Percentiles rank a stretch among this genome's conserved stretches.
Evolutionary conservation across 1,140 invertebrate species (phyloP).

Genomic region (Pinna nobilis): DNA sequence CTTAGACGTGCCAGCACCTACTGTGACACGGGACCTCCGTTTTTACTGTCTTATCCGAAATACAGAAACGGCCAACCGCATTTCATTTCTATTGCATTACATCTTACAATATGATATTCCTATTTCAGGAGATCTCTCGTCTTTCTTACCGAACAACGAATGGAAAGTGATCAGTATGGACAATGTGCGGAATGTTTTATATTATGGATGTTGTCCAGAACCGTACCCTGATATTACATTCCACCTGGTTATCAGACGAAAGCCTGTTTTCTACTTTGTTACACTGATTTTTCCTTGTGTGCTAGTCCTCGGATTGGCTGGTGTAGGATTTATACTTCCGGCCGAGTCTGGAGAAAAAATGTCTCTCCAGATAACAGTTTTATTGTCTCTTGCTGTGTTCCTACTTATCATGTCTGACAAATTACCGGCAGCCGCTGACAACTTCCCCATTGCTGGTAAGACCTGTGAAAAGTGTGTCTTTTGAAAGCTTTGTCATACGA

Average conservation of each 20-base stretch:
- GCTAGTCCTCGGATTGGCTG: slow-evolving; percentile 76
- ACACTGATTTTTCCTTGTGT: slow-evolving; percentile 78
- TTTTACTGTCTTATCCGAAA: too few species aligned
- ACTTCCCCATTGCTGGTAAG: slow-evolving; percentile 79
- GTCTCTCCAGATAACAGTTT: slow-evolving; percentile 83
- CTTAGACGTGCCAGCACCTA: too few species aligned
- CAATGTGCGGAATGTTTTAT: slow-evolving; percentile 78
- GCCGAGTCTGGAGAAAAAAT: slow-evolving; percentile 79
- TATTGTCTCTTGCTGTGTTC: slow-evolving; percentile 75
- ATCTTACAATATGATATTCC: too few species aligned
- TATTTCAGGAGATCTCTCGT: slow-evolving; percentile 78
- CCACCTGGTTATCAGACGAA: slow-evolving; percentile 84
- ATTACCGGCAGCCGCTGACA: slow-evolving; percentile 94
- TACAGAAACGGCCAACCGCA: too few species aligned
- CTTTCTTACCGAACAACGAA: slow-evolving; percentile 50
- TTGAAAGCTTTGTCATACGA: too few species aligned
- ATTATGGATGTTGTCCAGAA: slow-evolving; percentile 76
- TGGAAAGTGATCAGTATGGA: slow-evolving; percentile 76
- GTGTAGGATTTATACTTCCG: slow-evolving; percentile 78
- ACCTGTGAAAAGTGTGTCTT: too few species aligned
- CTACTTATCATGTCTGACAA: slow-evolving; percentile 89
- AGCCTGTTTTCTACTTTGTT: slow-evolving; percentile 89
- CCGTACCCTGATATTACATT: slow-evolving; percentile 76
- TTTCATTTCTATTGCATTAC: too few species aligned
- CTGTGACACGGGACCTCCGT: too few species aligned